Base-by-base conservation (phyloP, 2,113 vertebrate species). In the Hydrochoerus hydrochaeris region DNA sequence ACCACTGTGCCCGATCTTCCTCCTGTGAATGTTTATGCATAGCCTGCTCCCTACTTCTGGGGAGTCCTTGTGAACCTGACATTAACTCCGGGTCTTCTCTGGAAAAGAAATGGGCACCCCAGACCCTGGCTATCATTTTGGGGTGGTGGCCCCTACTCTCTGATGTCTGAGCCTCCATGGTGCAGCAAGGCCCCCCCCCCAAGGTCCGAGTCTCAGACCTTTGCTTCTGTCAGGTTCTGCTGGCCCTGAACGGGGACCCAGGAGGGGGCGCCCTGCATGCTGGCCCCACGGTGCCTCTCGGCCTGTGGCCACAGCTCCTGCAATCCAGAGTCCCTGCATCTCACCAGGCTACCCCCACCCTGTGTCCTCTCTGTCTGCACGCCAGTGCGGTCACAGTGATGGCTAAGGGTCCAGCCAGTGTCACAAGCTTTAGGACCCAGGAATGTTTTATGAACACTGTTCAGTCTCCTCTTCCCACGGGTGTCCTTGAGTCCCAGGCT, bases 191-290 rank as follows among this genome's bases (percentile, higher is more conserved):
- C 24, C 65, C 14, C n/a, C 69, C 49, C 49, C 49, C 0, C 5
- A 49, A 19, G 17, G 38, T 35, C 35, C 14, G 26, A 14, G 30
- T 78, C 52, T 78, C 3, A 16, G 54, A 5, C 63, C 17, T 19
- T 30, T 17, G 58, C 41, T 63, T 75, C 13, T 3, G 35, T 30
- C 0, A 6, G 24, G 32, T 26, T 35, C 12, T 32, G 46, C 26
- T 32, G 44, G 30, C 88, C 26, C 7, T 5, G 41, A 28, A 46
- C n/a, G 77, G 63, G 58, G n/a, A 38, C 7, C 12, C 1, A 0
- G 30, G 8, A 7, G 63, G 60, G 69, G 26, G 4, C 3, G 0
- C 26, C 17, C 10, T 12, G 69, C 4, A 7, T 1, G 26, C 60
- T 9, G 32, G 46, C 67, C 65, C 38, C 5, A 57, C 16, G 19